Base-by-base conservation (phyloP, 2,113 vertebrate species). In the Siphamia tubifer region DNA sequence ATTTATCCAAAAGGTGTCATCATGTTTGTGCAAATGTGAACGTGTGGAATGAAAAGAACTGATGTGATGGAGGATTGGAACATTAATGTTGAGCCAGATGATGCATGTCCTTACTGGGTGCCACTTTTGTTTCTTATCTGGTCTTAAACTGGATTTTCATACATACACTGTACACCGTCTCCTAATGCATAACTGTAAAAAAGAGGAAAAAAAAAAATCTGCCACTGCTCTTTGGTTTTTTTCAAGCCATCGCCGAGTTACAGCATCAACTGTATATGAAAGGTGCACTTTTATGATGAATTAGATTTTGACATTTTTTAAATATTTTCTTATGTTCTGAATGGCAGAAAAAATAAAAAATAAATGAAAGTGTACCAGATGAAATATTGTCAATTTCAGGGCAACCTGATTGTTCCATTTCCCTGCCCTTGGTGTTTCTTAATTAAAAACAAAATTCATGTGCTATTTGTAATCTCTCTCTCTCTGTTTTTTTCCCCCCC, bases 401-500 rank as follows among this genome's bases (percentile, higher is more conserved):
- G 69, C 1, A 12, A 68, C 28, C 65, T 66, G 38, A 76, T 48
- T 77, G 63, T 79, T 77, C 27, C 64, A 70, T 77, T 82, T 73
- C 70, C 62, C 39, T 49, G 34, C 67, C 77, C 74, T 65, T 56
- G 57, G 48, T 88, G 81, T 91, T 92, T 89, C 89, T 82, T 90
- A 86, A 91, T 85, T 90, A 92, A 91, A 92, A 86, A 85, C 60
- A 68, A 87, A 87, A 88, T 88, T 89, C 84, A 87, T 90, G 87
- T 89, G 86, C 87, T 90, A 79, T 90, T 90, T 86, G 74, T 86
- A 78, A 76, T 81, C 35, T 74, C n/a, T n/a, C n/a, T 20, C 40
- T 69, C 70, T 79, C 8, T 79, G 83, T 55, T 47, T 56, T n/a
- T n/a, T n/a, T n/a, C n/a, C n/a, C n/a, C n/a, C n/a, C 43, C 12